phyloP scores from a whole-genome alignment of 30 jellyfish, hydroid and myxozoan genomes.

The Turritopsis rubra region DNA sequence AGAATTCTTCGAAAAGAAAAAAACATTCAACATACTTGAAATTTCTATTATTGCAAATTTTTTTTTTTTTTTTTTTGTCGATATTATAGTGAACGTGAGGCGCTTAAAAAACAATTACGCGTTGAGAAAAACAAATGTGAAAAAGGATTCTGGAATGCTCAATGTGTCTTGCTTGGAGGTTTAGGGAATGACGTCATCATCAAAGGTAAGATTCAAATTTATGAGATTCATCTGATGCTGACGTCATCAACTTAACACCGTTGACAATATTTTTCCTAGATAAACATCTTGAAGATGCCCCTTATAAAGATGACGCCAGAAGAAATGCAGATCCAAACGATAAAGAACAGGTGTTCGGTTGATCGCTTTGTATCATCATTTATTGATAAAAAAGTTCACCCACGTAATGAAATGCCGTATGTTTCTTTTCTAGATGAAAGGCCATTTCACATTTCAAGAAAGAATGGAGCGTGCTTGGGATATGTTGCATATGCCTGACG shows the following conservation, averaged over 20 bases:
- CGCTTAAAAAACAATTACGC: not conserved
- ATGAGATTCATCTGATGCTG: not conserved
- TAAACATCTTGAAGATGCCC: not conserved
- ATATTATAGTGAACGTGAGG: conserved; percentile 11
- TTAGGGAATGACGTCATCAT: conserved; percentile 54
- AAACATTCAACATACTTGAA: no score
- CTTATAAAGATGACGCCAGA: not conserved
- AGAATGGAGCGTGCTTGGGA: conserved; percentile 81
- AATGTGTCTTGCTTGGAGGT: conserved; percentile 73
- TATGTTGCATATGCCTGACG: conserved; percentile 67
- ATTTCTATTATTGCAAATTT: no score
- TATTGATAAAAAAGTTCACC: no score
- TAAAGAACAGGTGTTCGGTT: not conserved
- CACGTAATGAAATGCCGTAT: not conserved
- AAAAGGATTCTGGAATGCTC: conserved; percentile 78
- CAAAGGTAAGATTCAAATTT: not conserved
- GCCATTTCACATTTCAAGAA: conserved; percentile 46
- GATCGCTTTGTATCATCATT: no score
- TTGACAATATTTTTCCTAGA: not conserved
- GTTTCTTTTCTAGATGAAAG: conserved; percentile 17
- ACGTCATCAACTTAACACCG: not conserved
- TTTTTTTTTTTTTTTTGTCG: no score
- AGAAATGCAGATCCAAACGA: not conserved
- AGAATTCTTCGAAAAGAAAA: no score
- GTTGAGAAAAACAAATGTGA: conserved; percentile 33